A percentile compares a stretch with the other conserved stretches of the same genome.
Evolutionary conservation across 1,140 invertebrate genomes (phyloP).

Genomic region (Whitmania pigra): DNA sequence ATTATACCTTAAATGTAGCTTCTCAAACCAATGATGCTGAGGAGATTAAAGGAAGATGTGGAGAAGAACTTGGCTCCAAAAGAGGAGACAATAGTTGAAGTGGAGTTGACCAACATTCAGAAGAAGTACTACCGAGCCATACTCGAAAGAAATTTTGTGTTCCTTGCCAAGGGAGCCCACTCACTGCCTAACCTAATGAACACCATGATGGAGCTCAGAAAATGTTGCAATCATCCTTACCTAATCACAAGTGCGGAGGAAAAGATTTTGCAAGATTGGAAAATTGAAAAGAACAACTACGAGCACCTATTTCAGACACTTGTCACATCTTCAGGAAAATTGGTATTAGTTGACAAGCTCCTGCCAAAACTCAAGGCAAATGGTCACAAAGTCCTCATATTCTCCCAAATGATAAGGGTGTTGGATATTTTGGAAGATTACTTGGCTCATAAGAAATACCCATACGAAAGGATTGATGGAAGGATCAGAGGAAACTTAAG

Average conservation of each 20-base stretch:
- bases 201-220: constrained; percentile 99
- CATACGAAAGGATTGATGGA: constrained; percentile 94
- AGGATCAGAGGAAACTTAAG: constrained; percentile 89
- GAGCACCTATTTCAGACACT: constrained; percentile 32
- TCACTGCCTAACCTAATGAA: constrained; percentile 98
- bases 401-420: constrained; percentile 99
- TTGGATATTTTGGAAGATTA: constrained; percentile 97
- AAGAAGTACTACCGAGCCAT: constrained; percentile 99
- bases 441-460: constrained; percentile 74
- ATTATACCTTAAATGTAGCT: constrained; percentile 42
- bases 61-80: constrained; percentile 97
- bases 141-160: constrained; percentile 93
- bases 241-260: constrained; percentile 91
- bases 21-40: constrained; percentile 97
- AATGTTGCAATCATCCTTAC: constrained; percentile 99
- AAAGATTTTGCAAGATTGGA: constrained; percentile 76
- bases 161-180: constrained; percentile 82
- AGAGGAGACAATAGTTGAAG: constrained; percentile 97
- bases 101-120: constrained; percentile 96
- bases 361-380: constrained; percentile 87
- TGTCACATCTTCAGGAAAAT: constrained; percentile 63
- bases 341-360: constrained; percentile 96
- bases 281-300: constrained; percentile 21
- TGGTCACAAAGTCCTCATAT: constrained; percentile 90
- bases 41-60: constrained; percentile 95